Evolutionary conservation across 2,888 invertebrate genomes (phyloP).

Genomic region (Heliconius ethilla): DNA sequence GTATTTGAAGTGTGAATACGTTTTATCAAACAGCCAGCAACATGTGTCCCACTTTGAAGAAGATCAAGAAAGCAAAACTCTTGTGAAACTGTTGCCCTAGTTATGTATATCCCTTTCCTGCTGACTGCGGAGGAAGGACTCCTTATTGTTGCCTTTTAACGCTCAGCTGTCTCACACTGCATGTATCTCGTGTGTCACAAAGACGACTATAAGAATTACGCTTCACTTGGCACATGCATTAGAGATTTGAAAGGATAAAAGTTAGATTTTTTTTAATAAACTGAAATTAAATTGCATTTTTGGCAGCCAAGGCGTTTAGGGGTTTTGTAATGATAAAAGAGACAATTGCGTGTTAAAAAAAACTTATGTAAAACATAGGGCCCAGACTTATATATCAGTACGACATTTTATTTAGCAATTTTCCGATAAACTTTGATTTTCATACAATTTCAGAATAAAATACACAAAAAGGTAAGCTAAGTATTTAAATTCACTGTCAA

Average conservation of each 20-base stretch:
- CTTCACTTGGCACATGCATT: conserved; percentile 9
- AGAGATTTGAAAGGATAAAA: conserved; percentile 10
- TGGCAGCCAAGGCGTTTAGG: not conserved
- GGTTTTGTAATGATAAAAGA: not conserved
- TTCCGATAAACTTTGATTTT: no score
- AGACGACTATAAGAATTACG: conserved; percentile 13
- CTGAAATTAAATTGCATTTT: not conserved
- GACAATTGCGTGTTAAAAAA: not conserved
- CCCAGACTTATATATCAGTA: no score
- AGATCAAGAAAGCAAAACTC: conserved; percentile 15
- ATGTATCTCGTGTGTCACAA: conserved; percentile 16
- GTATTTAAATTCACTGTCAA: no score
- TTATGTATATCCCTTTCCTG: conserved; percentile 7
- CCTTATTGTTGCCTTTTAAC: conserved; percentile 26
- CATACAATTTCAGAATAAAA: no score
- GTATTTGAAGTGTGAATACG: conserved; percentile 11
- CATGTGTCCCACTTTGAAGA: not conserved
- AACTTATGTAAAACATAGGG: not conserved
- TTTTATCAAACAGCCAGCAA: conserved; percentile 8
- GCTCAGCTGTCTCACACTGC: conserved; percentile 23
- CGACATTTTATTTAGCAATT: no score
- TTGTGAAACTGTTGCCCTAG: conserved; percentile 18
- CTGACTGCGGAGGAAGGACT: conserved; percentile 10
- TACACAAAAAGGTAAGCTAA: no score
- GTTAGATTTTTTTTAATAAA: not conserved